phyloP scores from a whole-genome alignment of 30 jellyfish, hydroid and myxozoan genomes.

The Pelagia noctiluca region DNA sequence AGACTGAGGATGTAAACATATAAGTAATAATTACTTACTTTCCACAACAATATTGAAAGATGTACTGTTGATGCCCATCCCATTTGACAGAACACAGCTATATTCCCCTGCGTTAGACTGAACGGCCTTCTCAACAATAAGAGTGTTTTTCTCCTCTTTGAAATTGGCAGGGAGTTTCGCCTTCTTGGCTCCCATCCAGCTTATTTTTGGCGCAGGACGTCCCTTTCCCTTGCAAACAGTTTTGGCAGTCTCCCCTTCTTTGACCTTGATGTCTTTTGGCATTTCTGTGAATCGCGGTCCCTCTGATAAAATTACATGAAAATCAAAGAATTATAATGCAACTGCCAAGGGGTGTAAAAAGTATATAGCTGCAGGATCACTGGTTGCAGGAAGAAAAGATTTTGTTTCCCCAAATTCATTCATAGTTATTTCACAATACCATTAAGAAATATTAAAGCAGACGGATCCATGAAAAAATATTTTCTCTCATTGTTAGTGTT shows the following conservation, averaged over 20 bases:
- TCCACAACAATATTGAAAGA: slow-evolving; percentile 38
- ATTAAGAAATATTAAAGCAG: too few relatives aligned
- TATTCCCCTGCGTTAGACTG: slow-evolving; percentile 68
- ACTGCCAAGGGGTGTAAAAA: neutral
- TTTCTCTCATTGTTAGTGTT: too few relatives aligned
- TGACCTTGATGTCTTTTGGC: slow-evolving; percentile 70
- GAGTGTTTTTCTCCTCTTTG: slow-evolving; percentile 70
- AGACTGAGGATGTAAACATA: neutral
- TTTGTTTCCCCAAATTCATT: too few relatives aligned
- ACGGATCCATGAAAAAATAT: too few relatives aligned
- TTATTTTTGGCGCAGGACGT: slow-evolving; percentile 74
- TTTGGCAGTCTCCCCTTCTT: slow-evolving; percentile 77
- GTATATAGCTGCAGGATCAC: neutral
- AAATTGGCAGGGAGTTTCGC: slow-evolving; percentile 44
- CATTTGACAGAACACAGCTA: slow-evolving; percentile 79
- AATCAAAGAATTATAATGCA: neutral
- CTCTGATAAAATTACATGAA: too few relatives aligned
- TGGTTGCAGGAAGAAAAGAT: too few relatives aligned
- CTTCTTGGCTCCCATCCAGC: slow-evolving; percentile 63
- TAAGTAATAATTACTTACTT: slow-evolving; percentile 23
- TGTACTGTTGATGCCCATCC: slow-evolving; percentile 46
- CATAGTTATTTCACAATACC: too few relatives aligned
- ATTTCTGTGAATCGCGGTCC: slow-evolving; percentile 62
- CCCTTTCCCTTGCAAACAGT: slow-evolving; percentile 85
- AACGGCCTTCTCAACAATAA: slow-evolving; percentile 54